Evolutionary conservation across 1,140 invertebrate genomes (phyloP).

Genomic region (Lordiphosa stackelbergi): DNA sequence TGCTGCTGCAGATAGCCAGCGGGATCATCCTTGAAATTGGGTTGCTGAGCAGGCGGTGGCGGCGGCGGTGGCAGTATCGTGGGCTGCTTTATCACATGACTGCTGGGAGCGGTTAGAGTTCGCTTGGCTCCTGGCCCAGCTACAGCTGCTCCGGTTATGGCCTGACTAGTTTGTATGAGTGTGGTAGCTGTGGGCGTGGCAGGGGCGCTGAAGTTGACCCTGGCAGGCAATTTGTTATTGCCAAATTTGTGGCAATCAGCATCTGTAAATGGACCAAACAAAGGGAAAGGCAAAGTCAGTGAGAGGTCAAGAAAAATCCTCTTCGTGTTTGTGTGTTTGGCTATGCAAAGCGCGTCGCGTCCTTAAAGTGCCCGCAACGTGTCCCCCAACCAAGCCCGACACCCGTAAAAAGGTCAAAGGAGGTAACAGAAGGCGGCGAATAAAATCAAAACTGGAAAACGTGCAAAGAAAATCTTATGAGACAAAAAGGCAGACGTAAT

Average conservation of each 20-base stretch:
- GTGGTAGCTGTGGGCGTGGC: slow-evolving; percentile 26
- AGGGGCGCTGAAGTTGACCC: slow-evolving; percentile 20
- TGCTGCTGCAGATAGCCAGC: slow-evolving; percentile 92
- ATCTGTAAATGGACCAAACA: slow-evolving; percentile 59
- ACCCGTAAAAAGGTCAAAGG: slow-evolving; percentile 11
- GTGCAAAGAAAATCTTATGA: not conserved
- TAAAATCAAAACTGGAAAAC: slow-evolving; percentile 1
- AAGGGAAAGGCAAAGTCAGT: slow-evolving; percentile 42
- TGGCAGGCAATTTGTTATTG: slow-evolving; percentile 57
- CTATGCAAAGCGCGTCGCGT: slow-evolving; percentile 56
- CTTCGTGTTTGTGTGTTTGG: slow-evolving; percentile 2
- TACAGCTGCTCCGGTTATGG: slow-evolving; percentile 7
- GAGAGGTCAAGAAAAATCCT: slow-evolving; percentile 26
- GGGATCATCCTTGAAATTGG: slow-evolving; percentile 92
- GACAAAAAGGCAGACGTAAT: slow-evolving; percentile 19
- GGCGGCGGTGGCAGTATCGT: not conserved
- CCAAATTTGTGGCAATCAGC: slow-evolving; percentile 68
- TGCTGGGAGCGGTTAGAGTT: not conserved
- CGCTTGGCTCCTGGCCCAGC: slow-evolving; percentile 21
- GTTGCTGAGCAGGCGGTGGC: slow-evolving; percentile 59
- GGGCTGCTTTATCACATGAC: slow-evolving; percentile 45
- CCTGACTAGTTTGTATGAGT: slow-evolving; percentile 49
- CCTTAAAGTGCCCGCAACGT: slow-evolving; percentile 67
- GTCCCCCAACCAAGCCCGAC: slow-evolving; percentile 4
- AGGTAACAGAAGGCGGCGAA: slow-evolving; percentile 22